phyloP scores from a whole-genome alignment of 2,113 vertebrate species.

The Suricata suricatta region DNA sequence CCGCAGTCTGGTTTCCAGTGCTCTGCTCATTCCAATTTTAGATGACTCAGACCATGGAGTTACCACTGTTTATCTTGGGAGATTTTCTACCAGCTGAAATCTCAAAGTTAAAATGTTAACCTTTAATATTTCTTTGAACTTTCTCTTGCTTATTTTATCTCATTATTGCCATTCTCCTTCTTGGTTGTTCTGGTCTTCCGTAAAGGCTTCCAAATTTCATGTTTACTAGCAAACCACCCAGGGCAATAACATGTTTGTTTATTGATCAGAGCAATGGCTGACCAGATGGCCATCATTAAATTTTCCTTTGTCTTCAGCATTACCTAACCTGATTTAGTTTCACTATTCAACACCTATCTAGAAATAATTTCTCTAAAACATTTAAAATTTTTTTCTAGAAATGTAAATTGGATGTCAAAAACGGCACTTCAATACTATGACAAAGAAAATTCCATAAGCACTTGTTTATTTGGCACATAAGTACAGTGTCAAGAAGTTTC shows the following conservation, averaged over 20 bases:
- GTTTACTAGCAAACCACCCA: not conserved
- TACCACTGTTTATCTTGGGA: constrained; percentile 68
- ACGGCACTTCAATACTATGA: constrained; percentile 40
- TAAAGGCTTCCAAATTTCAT: not conserved
- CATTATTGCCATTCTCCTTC: not conserved
- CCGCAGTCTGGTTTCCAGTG: constrained; percentile 71
- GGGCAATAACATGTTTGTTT: not conserved
- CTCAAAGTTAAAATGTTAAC: constrained; percentile 31
- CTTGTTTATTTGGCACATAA: not conserved
- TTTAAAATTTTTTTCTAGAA: constrained; percentile 40
- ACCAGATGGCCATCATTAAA: not conserved
- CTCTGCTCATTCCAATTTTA: constrained; percentile 71
- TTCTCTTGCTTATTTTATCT: constrained; percentile 42
- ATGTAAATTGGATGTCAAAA: constrained; percentile 50
- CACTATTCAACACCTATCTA: not conserved
- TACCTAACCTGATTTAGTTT: not conserved
- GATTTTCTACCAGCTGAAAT: constrained; percentile 65
- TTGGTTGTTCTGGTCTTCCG: not conserved
- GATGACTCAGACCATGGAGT: constrained; percentile 67
- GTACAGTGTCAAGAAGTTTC: constrained; percentile 37
- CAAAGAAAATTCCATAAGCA: constrained; percentile 51
- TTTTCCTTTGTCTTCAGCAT: not conserved
- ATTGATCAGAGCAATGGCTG: not conserved
- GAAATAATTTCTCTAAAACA: constrained; percentile 58
- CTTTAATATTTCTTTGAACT: constrained; percentile 11